Percentiles rank a stretch among this genome's conserved stretches.
phyloP scores from a whole-genome alignment of 2,888 invertebrate species.

The Sarcophaga variegata region DNA sequence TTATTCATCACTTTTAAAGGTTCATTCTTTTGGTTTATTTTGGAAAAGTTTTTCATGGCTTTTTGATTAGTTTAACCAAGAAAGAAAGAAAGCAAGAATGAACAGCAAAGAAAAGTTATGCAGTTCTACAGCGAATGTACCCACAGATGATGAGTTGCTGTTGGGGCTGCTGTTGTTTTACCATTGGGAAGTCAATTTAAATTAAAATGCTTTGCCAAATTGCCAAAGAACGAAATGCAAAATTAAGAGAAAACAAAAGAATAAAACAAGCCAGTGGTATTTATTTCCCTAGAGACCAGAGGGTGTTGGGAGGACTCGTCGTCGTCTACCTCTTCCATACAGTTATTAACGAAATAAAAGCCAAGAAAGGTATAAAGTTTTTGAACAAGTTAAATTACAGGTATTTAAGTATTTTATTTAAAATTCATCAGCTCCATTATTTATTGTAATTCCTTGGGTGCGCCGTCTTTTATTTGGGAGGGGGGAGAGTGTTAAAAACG shows the following conservation, averaged over 20 bases:
- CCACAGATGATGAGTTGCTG: slow-evolving; percentile 60
- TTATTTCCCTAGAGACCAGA: slow-evolving; percentile 62
- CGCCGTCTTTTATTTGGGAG: slow-evolving; percentile 26
- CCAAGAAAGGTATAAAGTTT: slow-evolving; percentile 35
- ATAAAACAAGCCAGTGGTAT: slow-evolving; percentile 59
- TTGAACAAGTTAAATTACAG: slow-evolving; percentile 78
- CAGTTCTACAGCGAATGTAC: slow-evolving; percentile 60
- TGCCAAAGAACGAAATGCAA: slow-evolving; percentile 31
- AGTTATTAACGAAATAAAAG: neutral
- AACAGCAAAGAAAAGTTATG: slow-evolving; percentile 64
- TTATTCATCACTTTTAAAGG: neutral
- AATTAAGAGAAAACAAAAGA: slow-evolving; percentile 12
- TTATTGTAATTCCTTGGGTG: slow-evolving; percentile 30
- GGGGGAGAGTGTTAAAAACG: slow-evolving; percentile 67
- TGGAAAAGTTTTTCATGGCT: slow-evolving; percentile 76
- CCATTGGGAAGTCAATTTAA: slow-evolving; percentile 72
- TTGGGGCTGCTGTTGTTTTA: slow-evolving; percentile 42
- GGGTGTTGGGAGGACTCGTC: neutral
- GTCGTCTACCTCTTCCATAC: neutral
- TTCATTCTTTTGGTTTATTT: slow-evolving; percentile 52
- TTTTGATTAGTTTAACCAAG: slow-evolving; percentile 75
- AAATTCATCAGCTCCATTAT: slow-evolving; percentile 71
- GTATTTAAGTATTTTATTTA: slow-evolving; percentile 80
- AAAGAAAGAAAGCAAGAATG: neutral
- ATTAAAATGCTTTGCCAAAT: slow-evolving; percentile 69